phyloP scores from a whole-genome alignment of 2,797 vertebrate species.

The Urosaurus nigricauda region DNA sequence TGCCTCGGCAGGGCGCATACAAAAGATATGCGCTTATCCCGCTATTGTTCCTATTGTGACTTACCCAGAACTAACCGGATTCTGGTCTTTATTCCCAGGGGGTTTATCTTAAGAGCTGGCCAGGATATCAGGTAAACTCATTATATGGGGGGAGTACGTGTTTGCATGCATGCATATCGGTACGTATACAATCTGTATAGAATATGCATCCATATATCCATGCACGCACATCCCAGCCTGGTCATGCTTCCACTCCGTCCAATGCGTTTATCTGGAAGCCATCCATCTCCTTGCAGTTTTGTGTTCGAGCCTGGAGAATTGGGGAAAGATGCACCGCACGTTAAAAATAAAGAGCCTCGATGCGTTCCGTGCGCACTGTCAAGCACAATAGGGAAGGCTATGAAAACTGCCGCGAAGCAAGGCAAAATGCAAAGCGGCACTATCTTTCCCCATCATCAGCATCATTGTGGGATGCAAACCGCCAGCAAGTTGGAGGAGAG shows the following conservation, averaged over 20 bases:
- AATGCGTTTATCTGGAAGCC: neutral
- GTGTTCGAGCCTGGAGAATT: too few species aligned
- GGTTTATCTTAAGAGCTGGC: neutral
- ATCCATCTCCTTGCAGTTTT: neutral
- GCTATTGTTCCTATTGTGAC: neutral
- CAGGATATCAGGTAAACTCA: neutral
- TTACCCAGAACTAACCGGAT: neutral
- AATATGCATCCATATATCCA: too few species aligned
- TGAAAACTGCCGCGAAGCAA: constrained; percentile 5
- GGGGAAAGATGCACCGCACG: neutral
- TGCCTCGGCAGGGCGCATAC: neutral
- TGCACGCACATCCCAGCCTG: neutral
- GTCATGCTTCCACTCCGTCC: neutral
- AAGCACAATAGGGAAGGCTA: constrained; percentile 12
- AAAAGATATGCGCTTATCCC: constrained; percentile 11
- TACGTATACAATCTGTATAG: neutral
- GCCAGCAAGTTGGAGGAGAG: neutral
- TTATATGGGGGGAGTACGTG: too few species aligned
- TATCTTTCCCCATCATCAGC: neutral
- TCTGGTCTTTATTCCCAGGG: neutral
- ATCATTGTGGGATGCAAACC: neutral
- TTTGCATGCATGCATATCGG: neutral
- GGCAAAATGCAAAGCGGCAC: neutral
- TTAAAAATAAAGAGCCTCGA: neutral
- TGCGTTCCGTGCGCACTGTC: neutral